Base-by-base conservation (phyloP, 2,888 invertebrate species). In the Schizaphis graminum region DNA sequence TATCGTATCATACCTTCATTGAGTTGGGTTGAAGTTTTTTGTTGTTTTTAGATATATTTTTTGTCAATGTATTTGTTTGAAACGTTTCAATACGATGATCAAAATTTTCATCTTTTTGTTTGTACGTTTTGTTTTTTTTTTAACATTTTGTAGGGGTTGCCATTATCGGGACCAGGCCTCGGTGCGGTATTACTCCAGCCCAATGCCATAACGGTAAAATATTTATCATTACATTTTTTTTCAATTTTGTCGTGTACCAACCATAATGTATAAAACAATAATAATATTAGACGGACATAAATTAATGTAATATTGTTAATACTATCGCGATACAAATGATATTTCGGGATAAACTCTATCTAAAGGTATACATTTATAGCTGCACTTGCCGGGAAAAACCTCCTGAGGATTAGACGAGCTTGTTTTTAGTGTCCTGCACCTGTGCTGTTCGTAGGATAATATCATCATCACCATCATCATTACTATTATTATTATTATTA, bases 101-200 rank as follows among this genome's bases (percentile, higher is more conserved):
- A 92, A 53, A 92, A 44, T 53, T 86, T 57, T 35, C 35, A 77
- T 2, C 1, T 8, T 85, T 91, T 84, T 85, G 35, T 77, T 7
- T 77, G 35, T 77, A 77, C 77, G 77, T 77, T 77, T 77, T 77
- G 35, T 67, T 57, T 85, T 92, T 85, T 92, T 93, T 91, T 89
- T 86, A 94, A 94, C 91, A 89, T 90, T 94, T 94, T 94, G 94
- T 94, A 94, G 94, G 94, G 91, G 91, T 94, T n/a, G 67, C 94
- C 67, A 91, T 94, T 85, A 91, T 94, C 61, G 94, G 94, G 53
- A 86, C 91, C 90, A 94, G 94, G 57, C 94, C 94, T 94, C 94
- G 94, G 86, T 94, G 94, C 94, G 94, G 94, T 94, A 94, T 94
- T 86, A 49, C 94, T 91, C 94, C 94, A 53, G 91, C 94, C 85